Conservation (phyloP, 2,797 vertebrate genomes). For the Galagoides demidoff region DNA sequence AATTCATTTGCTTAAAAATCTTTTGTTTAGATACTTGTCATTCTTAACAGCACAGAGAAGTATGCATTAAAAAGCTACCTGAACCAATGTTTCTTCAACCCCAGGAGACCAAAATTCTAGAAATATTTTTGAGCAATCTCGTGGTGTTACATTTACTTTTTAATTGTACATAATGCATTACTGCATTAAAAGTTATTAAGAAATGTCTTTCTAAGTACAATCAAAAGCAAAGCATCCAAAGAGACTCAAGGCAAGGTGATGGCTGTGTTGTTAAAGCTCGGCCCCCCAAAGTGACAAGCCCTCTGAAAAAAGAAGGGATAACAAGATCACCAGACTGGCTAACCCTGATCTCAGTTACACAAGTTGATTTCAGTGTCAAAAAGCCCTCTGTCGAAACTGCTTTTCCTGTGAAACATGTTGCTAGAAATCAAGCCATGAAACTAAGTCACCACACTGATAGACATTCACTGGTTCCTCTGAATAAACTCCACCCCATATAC, state of each 20-base stretch:
- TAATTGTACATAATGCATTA: constrained; percentile 24
- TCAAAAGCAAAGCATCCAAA: neutral
- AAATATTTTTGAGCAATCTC: constrained; percentile 15
- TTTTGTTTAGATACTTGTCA: constrained; percentile 30
- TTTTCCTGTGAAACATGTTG: constrained; percentile 4
- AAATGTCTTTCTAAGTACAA: constrained; percentile 50
- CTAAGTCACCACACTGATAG: neutral
- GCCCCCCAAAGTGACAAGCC: neutral
- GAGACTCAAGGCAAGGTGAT: neutral
- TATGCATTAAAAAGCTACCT: neutral
- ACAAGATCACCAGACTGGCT: neutral
- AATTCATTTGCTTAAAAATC: constrained; percentile 26
- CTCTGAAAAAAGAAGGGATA: neutral
- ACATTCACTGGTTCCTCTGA: neutral
- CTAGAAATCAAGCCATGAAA: neutral
- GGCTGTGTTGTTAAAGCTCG: neutral
- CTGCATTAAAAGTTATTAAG: constrained; percentile 55
- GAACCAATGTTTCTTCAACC: constrained; percentile 11
- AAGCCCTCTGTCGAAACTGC: neutral
- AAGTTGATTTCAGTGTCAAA: neutral
- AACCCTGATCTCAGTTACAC: neutral
- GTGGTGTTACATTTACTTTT: constrained; percentile 60
- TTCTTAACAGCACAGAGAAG: neutral
- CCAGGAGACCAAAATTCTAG: constrained; percentile 3
- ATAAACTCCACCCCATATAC: neutral